Percentiles rank a stretch among this genome's conserved stretches.
Conservation (phyloP, 2,113 vertebrate species). For the Rhinolophus ferrumequinum region DNA sequence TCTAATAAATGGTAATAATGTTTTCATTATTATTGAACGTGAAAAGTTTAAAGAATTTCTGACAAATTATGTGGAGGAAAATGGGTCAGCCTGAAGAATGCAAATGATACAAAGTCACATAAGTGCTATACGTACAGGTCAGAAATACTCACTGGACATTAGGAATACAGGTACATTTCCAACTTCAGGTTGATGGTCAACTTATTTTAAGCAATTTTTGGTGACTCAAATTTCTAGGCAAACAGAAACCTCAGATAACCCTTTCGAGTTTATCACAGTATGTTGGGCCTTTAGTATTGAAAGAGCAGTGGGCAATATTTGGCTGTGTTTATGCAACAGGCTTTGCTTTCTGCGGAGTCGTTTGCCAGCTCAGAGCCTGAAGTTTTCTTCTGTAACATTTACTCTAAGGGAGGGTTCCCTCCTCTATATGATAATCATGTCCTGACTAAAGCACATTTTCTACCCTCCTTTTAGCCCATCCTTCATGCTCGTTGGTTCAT, state of each 20-base stretch:
- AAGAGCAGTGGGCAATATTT: background rate
- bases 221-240: background rate
- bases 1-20: background rate
- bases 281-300: background rate
- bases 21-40: background rate
- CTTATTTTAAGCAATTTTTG: constrained; percentile 35
- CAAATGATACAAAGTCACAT: background rate
- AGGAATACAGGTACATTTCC: background rate
- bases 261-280: background rate
- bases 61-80: background rate
- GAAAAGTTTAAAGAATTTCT: background rate
- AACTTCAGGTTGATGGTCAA: background rate
- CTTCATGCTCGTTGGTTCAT: background rate
- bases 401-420: background rate
- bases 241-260: background rate
- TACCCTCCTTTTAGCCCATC: background rate
- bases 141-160: background rate
- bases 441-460: background rate
- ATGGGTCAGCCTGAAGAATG: background rate
- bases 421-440: background rate
- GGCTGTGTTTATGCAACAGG: background rate
- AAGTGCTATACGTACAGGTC: background rate
- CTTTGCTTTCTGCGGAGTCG: background rate
- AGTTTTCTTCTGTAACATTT: background rate
- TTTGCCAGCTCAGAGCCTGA: background rate